Conservation (phyloP, 2,888 invertebrate genomes). For the Daptonema setosum region DNA sequence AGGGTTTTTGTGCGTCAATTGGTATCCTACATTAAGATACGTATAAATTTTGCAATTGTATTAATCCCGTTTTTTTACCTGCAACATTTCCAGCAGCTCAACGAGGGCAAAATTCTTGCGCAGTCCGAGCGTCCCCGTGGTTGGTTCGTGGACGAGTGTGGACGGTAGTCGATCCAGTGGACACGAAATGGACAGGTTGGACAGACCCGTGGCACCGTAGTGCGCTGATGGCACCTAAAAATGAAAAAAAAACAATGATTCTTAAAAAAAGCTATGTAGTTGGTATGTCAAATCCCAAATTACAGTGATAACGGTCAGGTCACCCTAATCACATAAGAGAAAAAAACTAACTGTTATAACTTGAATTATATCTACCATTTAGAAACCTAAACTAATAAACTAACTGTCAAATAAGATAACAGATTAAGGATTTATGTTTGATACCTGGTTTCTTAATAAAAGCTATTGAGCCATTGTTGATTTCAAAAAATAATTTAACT, state of each 20-base stretch:
- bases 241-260: not conserved
- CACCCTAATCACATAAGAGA: too few relatives aligned
- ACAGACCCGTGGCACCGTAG: not conserved
- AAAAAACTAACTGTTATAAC: too few relatives aligned
- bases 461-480: not conserved
- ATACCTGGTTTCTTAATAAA: too few relatives aligned
- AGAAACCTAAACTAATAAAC: too few relatives aligned
- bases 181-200: slow-evolving; percentile 29
- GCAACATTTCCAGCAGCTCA: slow-evolving; percentile 37
- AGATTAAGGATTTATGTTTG: too few relatives aligned
- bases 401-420: too few relatives aligned
- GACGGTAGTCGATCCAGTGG: slow-evolving; percentile 40
- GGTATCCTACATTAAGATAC: too few relatives aligned
- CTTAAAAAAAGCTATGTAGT: too few relatives aligned
- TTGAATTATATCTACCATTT: too few relatives aligned
- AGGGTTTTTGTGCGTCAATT: not conserved
- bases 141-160: slow-evolving; percentile 26
- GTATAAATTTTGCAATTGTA: not conserved
- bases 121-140: slow-evolving; percentile 21
- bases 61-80: slow-evolving; percentile 22
- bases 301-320: too few relatives aligned
- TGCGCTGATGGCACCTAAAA: not conserved
- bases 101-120: slow-evolving; percentile 41
- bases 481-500: not conserved
- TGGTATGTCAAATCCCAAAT: too few relatives aligned